Conservation (phyloP, 1,140 invertebrate species). For the Ips nitidus region DNA sequence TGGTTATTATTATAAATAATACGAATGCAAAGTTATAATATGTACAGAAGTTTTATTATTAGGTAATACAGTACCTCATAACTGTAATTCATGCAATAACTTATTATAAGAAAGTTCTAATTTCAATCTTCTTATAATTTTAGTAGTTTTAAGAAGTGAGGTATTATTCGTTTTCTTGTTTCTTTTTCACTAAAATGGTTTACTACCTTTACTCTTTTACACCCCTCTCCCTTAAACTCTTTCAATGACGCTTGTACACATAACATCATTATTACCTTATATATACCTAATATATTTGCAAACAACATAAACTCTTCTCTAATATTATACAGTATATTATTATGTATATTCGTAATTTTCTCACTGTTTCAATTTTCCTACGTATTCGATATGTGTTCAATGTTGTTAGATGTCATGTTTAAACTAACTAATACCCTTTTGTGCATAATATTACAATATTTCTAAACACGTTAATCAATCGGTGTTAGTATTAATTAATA, state of each 20-base stretch:
- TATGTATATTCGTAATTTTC: no score
- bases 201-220: background rate
- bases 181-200: slow-evolving; percentile 28
- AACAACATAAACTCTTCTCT: no score
- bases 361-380: no score
- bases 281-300: no score
- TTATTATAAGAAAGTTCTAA: slow-evolving; percentile 55
- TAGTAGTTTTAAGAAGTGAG: slow-evolving; percentile 52
- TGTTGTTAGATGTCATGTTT: no score
- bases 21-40: slow-evolving; percentile 52
- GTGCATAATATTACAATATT: no score
- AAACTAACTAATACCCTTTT: no score
- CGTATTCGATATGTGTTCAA: no score
- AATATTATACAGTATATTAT: no score
- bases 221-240: background rate
- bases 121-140: slow-evolving; percentile 54
- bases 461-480: no score
- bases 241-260: background rate
- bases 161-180: slow-evolving; percentile 47
- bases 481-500: no score
- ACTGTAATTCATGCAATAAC: slow-evolving; percentile 56
- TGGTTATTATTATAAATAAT: slow-evolving; percentile 53
- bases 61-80: slow-evolving; percentile 55
- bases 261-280: no score
- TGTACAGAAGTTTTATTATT: slow-evolving; percentile 56